phyloP scores from a whole-genome alignment of 2,797 vertebrate genomes.

The Acipenser transmontanus region DNA sequence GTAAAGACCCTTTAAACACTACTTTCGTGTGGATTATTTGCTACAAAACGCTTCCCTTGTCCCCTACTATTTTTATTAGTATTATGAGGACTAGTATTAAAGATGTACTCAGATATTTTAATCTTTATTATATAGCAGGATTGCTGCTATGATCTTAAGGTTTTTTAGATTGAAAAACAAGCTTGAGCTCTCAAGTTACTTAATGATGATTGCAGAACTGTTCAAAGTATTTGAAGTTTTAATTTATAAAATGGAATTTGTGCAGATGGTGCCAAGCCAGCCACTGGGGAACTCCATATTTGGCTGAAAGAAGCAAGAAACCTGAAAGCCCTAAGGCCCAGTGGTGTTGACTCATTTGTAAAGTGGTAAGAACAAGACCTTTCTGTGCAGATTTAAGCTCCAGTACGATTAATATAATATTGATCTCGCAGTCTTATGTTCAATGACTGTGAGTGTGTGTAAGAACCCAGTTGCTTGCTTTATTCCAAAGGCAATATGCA shows the following conservation, averaged over 20 bases:
- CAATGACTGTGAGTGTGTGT: neutral
- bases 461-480: constrained; percentile 8
- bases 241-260: constrained; percentile 16
- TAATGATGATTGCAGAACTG: too few relatives aligned
- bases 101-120: too few relatives aligned
- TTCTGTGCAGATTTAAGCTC: constrained; percentile 1
- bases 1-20: too few relatives aligned
- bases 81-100: too few relatives aligned
- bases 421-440: constrained; percentile 14
- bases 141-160: too few relatives aligned
- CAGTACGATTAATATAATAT: constrained; percentile 26
- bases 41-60: too few relatives aligned
- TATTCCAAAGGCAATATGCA: constrained; percentile 11
- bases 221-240: constrained; percentile 1
- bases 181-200: too few relatives aligned
- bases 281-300: constrained; percentile 34
- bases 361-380: constrained; percentile 31
- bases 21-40: too few relatives aligned
- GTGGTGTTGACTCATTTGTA: constrained; percentile 37
- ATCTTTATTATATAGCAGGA: too few relatives aligned
- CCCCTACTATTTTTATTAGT: too few relatives aligned
- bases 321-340: constrained; percentile 22
- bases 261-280: constrained; percentile 25
- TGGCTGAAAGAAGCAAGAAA: constrained; percentile 30
- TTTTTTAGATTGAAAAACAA: too few relatives aligned